phyloP scores from a whole-genome alignment of 2,797 vertebrate species.

The Danio kyathit region DNA sequence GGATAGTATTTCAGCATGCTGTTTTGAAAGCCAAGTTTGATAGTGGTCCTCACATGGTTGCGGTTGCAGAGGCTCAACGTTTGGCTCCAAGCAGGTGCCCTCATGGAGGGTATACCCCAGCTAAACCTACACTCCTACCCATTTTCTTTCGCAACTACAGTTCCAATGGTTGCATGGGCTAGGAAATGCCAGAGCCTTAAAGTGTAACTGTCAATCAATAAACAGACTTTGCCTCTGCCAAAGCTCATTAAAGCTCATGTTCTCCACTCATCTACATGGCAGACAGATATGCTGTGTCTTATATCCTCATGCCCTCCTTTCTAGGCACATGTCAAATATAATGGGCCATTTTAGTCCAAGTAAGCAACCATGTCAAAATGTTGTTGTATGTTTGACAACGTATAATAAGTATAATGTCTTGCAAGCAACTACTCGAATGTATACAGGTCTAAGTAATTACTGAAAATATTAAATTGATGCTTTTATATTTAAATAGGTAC shows the following conservation, averaged over 20 bases:
- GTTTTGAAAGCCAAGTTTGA: conserved; percentile 36
- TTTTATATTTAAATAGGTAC: too few species aligned
- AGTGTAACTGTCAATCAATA: conserved; percentile 40
- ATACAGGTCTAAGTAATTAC: not conserved
- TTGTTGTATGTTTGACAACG: not conserved
- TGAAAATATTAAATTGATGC: too few species aligned
- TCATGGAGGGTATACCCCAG: conserved; percentile 11
- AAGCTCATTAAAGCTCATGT: conserved; percentile 29
- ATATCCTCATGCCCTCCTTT: conserved; percentile 3
- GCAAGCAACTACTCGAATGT: not conserved
- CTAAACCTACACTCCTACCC: not conserved
- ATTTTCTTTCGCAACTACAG: not conserved
- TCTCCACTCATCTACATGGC: conserved; percentile 27
- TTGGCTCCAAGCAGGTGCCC: conserved; percentile 35
- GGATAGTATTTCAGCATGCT: conserved; percentile 45
- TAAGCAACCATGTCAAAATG: not conserved
- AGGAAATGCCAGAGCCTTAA: conserved; percentile 34
- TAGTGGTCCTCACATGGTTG: conserved; percentile 41
- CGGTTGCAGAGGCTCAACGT: conserved; percentile 39
- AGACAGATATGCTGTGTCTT: conserved; percentile 1
- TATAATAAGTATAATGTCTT: not conserved
- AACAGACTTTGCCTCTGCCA: conserved; percentile 37
- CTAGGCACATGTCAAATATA: not conserved
- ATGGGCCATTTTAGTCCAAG: conserved; percentile 11
- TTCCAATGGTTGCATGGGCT: conserved; percentile 20